Evolutionary conservation across 2,113 vertebrate species (phyloP), one percentile per base, ranked within the genome.

Genomic region (Tupaia tana): DNA sequence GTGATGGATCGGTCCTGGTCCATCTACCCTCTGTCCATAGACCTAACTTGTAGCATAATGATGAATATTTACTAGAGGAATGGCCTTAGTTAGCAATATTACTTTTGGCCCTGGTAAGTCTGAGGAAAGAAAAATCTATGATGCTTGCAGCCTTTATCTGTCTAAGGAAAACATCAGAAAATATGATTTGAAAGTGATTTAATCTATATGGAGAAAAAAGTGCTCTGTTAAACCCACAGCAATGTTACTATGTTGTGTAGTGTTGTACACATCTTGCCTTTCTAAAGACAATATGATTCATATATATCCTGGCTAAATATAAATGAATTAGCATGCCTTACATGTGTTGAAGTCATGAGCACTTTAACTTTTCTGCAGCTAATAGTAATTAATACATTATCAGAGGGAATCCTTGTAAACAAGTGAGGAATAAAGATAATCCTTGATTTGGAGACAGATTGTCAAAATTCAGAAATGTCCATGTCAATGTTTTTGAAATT

Each of bases 1-100:
- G 29, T 94, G 58, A 89, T 94, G 43, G 61, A 83, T 87, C 89
- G 7, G 9, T 79, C 58, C 31, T 63, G 29, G 12, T 78, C 54
- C 64, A 81, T 81, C 61, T 69, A 59, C 54, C 87, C 11, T 85
- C 19, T 34, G 25, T 27, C 67, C 54, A 69, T 84, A 22, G n/a
- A 69, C 85, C 54, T 85, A 88, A 73, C 43, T 84, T 94, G 58
- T 93, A 59, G 24, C 34, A 67, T 84, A 27, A 80, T 81, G 59
- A 86, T 94, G 75, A 86, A 93, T 94, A 95, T 87, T 95, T 96
- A 95, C 29, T 86, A 67, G 59, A 95, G 59, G 34, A 52, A 80
- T 89, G 63, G 52, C 54, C 81, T 54, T 93, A 95, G 84, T 71
- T 64, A 95, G 56, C 61, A 74, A 19, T 89, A 90, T 93, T 95